Base-by-base conservation (phyloP, 1,140 invertebrate species). In the Drosophila azteca region DNA sequence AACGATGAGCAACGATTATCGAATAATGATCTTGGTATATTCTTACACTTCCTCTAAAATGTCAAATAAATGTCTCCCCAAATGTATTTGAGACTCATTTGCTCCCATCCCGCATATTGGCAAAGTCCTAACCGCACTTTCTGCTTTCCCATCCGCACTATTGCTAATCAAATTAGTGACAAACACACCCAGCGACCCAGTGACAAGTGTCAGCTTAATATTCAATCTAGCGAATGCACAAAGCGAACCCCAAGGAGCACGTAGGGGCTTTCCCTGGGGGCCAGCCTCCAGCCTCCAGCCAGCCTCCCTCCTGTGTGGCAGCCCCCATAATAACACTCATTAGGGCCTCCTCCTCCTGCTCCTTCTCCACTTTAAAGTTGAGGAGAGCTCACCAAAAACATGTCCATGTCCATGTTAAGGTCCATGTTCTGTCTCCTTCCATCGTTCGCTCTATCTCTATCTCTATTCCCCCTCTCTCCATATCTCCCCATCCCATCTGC, bases 311-410 rank as follows among this genome's bases (percentile, higher is more conserved):
- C 29, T n/a, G 67, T 46, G 48, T 64, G 20, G 41, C 49, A 20
- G 15, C 29, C 29, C n/a, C 70, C 58, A 82, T 82, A 83, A 83
- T 83, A 75, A 76, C 55, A 61, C 51, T 85, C 71, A 80, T 83
- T 85, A 84, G 71, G 65, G 20, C 11, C 11, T 39, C 50, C 52
- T 44, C 68, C n/a, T n/a, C n/a, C n/a, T n/a, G n/a, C n/a, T n/a
- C n/a, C n/a, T n/a, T n/a, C n/a, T n/a, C n/a, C 51, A 73, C 63
- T 83, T 83, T 83, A 83, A 83, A 80, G 54, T 80, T 62, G 63
- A 68, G 41, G 63, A 68, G 41, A 39, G 49, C 49, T 29, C 49
- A 26, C n/a, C 50, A 66, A 49, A 49, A 39, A 52, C 49, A 76
- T 62, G 20, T 53, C 29, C 49, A 76, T 62, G 39, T 39, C 29